Base-by-base conservation (phyloP, 64 coral and sea anemone genomes). In the Montipora foliosa region DNA sequence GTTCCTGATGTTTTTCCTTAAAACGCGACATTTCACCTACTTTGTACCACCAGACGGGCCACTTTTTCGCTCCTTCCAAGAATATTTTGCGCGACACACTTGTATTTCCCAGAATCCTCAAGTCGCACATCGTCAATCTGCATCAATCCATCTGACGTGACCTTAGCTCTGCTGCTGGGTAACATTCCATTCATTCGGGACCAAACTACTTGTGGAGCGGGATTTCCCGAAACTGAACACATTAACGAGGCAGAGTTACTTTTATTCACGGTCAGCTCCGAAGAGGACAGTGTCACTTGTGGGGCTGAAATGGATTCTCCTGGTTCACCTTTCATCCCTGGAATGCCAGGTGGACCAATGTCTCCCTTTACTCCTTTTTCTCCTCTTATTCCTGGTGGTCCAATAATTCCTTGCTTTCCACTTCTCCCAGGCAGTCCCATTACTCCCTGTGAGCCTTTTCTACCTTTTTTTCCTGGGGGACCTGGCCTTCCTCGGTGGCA, bases 301-400 rank as follows among this genome's bases (percentile, higher is more conserved):
- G 74, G 71, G 6, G 12, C 1, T 21, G 74, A 76, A 60, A 75
- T 77, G 12, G 69, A 76, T 76, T 76, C 69, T 44, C 74, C 69
- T 37, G 69, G 69, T 88, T 88, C 87, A 16, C 87, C 69, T 88
- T 88, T 76, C 37, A 62, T 77, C n/a, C 69, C 74, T 88, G 69
- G 69, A 15, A 88, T 75, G 59, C 87, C 87, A 15, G 70, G 71
- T 88, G 22, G 11, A 0, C 87, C 70, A 72, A 77, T 44, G 59
- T 88, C 87, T 44, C 87, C 87, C 62, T 88, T 88, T 6, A 77
- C 47, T 62, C 87, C 87, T 17, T 57, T 77, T 44, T 75, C 70
- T 58, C 87, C 87, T 47, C 57, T 88, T 57, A 77, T 57, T 76
- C 87, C 87, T 13, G 69, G 72, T 64, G 87, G 87, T 60, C 87